Evolutionary conservation across 2,797 vertebrate genomes (phyloP), one percentile per base, ranked within the genome.

Genomic region (Fistularia commersonii): DNA sequence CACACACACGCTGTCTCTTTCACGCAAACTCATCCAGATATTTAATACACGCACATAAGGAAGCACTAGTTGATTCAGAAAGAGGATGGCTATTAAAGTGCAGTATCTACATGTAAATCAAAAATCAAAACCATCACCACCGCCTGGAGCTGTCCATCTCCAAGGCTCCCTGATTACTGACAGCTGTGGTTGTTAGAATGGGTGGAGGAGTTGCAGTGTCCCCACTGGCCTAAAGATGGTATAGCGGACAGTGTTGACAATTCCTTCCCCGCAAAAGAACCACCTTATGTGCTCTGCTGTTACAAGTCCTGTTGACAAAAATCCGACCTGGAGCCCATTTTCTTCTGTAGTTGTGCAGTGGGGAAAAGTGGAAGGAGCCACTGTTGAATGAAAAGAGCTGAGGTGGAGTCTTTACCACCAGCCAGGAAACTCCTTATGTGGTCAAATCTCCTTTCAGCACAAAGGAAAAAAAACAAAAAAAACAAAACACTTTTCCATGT

Each of bases 11-110:
- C 53, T 8, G 36, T 10, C 45, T 11, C 48, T 9, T 41, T 39
- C 34, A 40, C 41, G 12, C 51, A 45, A 32, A 37, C 57, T 41
- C 60, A 54, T 50, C 34, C 73, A 59, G 64, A 61, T 58, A 23
- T 6, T 44, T 57, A 64, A 76, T 72, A 62, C 32, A 38, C 53
- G 7, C 63, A 83, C 68, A 77, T 59, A 81, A 86, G 87, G 87
- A 90, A 91, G 88, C 88, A 87, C 88, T 85, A 83, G 77, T 85
- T 80, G 83, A 88, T 86, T 86, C 68, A 76, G 67, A 81, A 85
- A 86, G 69, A 86, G 70, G 75, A 84, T 65, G 39, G 72, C 81
- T 81, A 70, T 90, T 90, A 89, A 90, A 90, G 88, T 90, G 88
- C 88, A 88, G 81, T 87, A 88, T 88, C 79, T 86, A 87, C 85